Base-by-base conservation (phyloP, 2,888 invertebrate species). In the Epistrophe eligans region DNA sequence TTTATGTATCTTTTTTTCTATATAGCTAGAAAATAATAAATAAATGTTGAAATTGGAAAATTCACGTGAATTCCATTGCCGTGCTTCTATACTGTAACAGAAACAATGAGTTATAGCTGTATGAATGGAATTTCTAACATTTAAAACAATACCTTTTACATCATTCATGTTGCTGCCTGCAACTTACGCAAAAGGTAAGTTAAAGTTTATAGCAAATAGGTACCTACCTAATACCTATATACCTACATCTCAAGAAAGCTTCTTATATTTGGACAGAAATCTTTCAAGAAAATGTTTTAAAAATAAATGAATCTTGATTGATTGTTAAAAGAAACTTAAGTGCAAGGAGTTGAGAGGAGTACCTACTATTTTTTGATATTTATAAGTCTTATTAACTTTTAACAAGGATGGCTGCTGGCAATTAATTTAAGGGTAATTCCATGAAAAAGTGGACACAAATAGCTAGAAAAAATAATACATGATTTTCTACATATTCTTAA, bases 1-100 rank as follows among this genome's bases (percentile, higher is more conserved):
- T 72, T 79, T 32, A 55, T 55, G 7, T 15, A 9, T n/a, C 24
- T 38, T 4, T 38, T 19, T 62, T 19, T 9, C 66, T 38, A 24
- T 10, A 28, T 1, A 24, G 15, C 15, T 4, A 52, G n/a, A 83
- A 79, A 72, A 71, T 45, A 32, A 48, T 48, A 48, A 32, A 66
- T 74, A 77, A 57, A 74, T 79, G 74, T 74, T 82, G 74, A 87
- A 87, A 87, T 87, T 87, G 83, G 48, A 87, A 83, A 82, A 76
- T 66, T 35, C 87, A 45, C 71, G 52, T 79, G 57, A 76, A 76
- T 72, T 62, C 66, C 73, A 48, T 60, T 58, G 45, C 70, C n/a
- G 40, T 9, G n/a, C 28, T 38, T 10, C 5, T 24, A 8, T 9
- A 9, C 15, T 24, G 70, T 79, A 79, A 60, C 83, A 83, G 83